These are phyloP conservation scores for Malurus elegans DNA, from an alignment of 2,113 vertebrate species.

Conservation along the genomic window DNA sequence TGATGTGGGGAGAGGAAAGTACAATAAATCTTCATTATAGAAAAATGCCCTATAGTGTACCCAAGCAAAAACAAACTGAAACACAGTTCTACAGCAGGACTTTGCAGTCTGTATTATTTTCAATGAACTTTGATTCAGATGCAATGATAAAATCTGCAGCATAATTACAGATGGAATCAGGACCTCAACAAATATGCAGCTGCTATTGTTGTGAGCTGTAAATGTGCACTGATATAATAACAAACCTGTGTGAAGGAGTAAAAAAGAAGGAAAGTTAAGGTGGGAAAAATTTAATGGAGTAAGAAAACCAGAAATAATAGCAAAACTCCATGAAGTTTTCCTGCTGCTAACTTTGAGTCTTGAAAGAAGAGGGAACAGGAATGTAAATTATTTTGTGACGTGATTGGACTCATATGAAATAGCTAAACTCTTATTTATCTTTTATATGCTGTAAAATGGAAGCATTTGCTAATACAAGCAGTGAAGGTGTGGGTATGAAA, in stretches of 20 bases:
- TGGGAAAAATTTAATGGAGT: neutral
- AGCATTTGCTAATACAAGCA: neutral
- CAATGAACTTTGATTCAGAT: neutral
- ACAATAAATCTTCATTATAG: constrained; percentile 1
- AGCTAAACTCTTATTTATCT: neutral
- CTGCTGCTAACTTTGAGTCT: neutral
- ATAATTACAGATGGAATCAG: neutral
- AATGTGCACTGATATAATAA: neutral
- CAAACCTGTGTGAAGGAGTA: neutral
- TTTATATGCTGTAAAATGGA: neutral
- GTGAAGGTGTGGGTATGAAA: neutral
- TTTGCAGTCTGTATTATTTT: neutral
- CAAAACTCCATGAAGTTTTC: neutral
- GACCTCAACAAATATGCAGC: neutral
- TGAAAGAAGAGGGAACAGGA: neutral
- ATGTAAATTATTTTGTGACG: neutral
- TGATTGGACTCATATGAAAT: neutral
- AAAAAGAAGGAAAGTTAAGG: neutral
- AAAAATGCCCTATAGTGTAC: neutral
- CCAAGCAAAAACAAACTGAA: neutral
- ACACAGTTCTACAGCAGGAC: neutral
- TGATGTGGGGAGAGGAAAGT: neutral
- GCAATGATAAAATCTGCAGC: neutral
- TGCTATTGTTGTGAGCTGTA: neutral
- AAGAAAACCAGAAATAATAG: neutral